Base-by-base conservation (phyloP, 2,113 vertebrate species). In the Muscicapa adusta region DNA sequence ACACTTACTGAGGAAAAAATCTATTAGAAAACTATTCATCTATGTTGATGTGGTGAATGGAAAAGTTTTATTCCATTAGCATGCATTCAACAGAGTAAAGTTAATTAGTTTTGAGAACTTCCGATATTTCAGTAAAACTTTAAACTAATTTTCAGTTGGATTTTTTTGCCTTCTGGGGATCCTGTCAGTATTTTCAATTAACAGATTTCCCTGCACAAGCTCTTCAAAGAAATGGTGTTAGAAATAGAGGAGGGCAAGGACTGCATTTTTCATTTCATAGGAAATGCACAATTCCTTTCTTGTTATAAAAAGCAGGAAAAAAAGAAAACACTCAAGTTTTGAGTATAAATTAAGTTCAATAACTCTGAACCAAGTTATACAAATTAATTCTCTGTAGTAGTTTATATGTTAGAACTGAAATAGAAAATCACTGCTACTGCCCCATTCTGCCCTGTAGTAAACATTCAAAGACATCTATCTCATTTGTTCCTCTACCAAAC, bases 121-220 rank as follows among this genome's bases (percentile, higher is more conserved):
- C 53, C 81, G 60, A 78, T 95, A 92, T 89, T 97, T 91, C 91
- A 78, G 65, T 71, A 94, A 96, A 97, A 95, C 86, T 95, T 94
- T 63, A 34, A 83, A 72, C 51, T 94, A 60, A 92, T 92, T 95
- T 96, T 91, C 15, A 58, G 67, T 31, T 80, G 72, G 24, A 77
- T 71, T 81, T 90, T 95, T 93, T 92, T 96, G 88, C 92, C 95
- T 96, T 93, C 94, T 94, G 95, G 95, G 94, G 65, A 91, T 93
- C 76, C 91, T 96, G 89, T 94, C 89, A 92, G 76, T 86, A 48
- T 94, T 95, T 97, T 95, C 93, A 97, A 94, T 95, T 95, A 96
- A 87, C 43, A 94, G 79, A 91, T 93, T 93, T 93, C 79, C 68
- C 65, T 80, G 54, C 60, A 88, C 45, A 80, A 83, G 24, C 92